These are phyloP conservation scores for Punctoribates punctum DNA, from an alignment of 2,888 invertebrate species.

Conservation along the genomic window DNA sequence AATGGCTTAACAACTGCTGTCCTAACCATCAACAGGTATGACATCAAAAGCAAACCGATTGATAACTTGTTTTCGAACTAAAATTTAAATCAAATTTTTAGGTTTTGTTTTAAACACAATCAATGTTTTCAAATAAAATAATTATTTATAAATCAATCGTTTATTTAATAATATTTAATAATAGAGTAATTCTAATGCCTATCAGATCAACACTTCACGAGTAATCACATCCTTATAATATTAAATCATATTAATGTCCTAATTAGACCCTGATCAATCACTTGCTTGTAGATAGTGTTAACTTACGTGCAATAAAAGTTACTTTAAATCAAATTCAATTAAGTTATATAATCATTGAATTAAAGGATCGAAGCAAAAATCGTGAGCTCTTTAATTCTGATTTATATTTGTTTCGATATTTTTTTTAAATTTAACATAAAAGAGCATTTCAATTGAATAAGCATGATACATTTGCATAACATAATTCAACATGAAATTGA, in stretches of 20 bases:
- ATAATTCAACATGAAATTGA: too few relatives aligned
- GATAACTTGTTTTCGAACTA: not conserved
- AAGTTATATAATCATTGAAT: too few relatives aligned
- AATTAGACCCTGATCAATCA: not conserved
- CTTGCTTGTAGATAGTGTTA: too few relatives aligned
- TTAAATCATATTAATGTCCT: not conserved
- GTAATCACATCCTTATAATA: not conserved
- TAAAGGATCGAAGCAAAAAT: too few relatives aligned
- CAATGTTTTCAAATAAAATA: not conserved
- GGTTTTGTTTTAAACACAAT: not conserved
- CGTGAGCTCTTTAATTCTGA: too few relatives aligned
- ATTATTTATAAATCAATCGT: not conserved
- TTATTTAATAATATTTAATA: not conserved
- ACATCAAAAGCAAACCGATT: conserved; percentile 7
- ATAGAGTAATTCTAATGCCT: not conserved
- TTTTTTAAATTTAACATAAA: too few relatives aligned
- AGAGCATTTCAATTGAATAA: too few relatives aligned
- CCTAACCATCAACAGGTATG: not conserved
- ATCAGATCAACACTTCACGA: not conserved
- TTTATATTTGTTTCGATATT: too few relatives aligned
- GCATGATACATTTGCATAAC: too few relatives aligned
- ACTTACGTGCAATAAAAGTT: too few relatives aligned
- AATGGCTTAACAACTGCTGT: conserved; percentile 12
- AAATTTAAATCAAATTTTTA: not conserved
- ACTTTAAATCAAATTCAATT: too few relatives aligned